These are phyloP conservation scores for Anastrepha obliqua DNA, from an alignment of 1,140 invertebrate genomes.

Conservation along the genomic window DNA sequence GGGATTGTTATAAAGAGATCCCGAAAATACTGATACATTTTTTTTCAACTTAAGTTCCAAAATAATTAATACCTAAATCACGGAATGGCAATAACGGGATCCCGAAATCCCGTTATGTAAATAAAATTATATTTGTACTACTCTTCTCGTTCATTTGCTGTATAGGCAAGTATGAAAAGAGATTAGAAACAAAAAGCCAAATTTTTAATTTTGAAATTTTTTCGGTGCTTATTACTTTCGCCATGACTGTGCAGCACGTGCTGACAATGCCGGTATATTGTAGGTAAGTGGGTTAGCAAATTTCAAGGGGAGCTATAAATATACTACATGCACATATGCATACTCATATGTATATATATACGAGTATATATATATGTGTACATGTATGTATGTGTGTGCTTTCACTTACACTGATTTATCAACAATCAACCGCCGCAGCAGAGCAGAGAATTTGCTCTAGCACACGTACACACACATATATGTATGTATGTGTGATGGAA, in stretches of 20 bases:
- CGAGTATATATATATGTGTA: neutral
- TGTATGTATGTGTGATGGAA: neutral
- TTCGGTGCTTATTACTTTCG: neutral
- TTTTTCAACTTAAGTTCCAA: too few relatives aligned
- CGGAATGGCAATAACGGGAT: too few relatives aligned
- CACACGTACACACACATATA: neutral
- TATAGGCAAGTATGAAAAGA: neutral
- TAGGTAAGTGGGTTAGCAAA: constrained; percentile 42
- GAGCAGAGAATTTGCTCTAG: constrained; percentile 21
- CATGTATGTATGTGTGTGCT: neutral
- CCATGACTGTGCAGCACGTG: constrained; percentile 30
- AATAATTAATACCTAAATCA: too few relatives aligned
- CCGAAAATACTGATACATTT: too few relatives aligned
- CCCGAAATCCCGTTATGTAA: neutral
- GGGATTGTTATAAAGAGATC: too few relatives aligned
- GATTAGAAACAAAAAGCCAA: too few relatives aligned
- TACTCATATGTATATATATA: too few relatives aligned
- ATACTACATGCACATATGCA: neutral
- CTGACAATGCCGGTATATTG: neutral
- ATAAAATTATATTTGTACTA: neutral
- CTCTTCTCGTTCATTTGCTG: too few relatives aligned
- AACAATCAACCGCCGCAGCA: neutral
- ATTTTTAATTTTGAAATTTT: neutral
- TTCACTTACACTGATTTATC: neutral
- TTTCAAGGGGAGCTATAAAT: constrained; percentile 43